These are phyloP conservation scores for Bubo blakistoni DNA, from an alignment of 2,113 vertebrate genomes.

Conservation along the genomic window DNA sequence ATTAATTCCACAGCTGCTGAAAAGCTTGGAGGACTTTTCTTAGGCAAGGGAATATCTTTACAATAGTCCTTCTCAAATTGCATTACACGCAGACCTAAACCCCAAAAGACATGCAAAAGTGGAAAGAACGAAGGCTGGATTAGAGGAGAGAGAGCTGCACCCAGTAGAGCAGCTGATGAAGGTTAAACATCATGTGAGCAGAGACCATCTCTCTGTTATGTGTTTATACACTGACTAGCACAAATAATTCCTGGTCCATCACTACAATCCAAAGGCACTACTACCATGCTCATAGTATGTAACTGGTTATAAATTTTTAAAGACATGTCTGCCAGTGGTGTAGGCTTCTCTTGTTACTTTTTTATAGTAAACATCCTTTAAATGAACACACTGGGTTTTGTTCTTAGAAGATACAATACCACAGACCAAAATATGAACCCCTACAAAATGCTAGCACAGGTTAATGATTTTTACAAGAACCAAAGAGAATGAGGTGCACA, in stretches of 20 bases:
- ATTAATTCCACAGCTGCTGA: slow-evolving; percentile 56
- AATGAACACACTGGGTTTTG: background rate
- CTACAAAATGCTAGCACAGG: background rate
- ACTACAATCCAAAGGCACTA: background rate
- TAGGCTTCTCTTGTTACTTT: background rate
- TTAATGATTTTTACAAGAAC: background rate
- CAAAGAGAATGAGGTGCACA: background rate
- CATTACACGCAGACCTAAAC: background rate
- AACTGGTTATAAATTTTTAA: slow-evolving; percentile 18
- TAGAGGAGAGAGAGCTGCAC: background rate
- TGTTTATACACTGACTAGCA: background rate
- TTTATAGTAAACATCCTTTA: background rate
- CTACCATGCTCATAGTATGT: background rate
- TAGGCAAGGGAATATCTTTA: slow-evolving; percentile 31
- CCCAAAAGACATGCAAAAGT: background rate
- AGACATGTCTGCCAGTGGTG: background rate
- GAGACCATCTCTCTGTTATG: background rate
- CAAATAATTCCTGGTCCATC: background rate
- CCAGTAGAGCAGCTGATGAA: slow-evolving; percentile 1
- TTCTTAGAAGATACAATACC: background rate
- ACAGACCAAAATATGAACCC: background rate
- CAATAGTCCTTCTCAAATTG: slow-evolving; percentile 43
- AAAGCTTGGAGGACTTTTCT: slow-evolving; percentile 43
- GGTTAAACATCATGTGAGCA: background rate
- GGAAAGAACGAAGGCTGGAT: background rate